These are phyloP conservation scores for Rhimphoctona megacephalus DNA, from an alignment of 2,888 invertebrate species.

Conservation along the genomic window DNA sequence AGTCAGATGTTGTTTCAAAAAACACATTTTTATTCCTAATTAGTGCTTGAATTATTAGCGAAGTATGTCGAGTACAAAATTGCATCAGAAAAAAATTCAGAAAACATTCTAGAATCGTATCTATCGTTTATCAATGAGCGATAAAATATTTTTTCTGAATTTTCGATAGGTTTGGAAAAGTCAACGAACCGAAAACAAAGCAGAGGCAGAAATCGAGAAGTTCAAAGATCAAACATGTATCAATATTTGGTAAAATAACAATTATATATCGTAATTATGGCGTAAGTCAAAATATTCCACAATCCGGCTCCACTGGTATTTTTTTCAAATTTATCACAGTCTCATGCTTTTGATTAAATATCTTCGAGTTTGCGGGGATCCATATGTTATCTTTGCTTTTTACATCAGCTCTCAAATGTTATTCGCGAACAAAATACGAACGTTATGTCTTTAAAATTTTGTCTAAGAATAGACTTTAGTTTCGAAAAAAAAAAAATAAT, in stretches of 20 bases:
- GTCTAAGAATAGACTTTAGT: background rate
- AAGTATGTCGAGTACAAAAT: background rate
- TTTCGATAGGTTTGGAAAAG: background rate
- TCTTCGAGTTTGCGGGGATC: constrained; percentile 8
- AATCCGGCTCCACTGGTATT: background rate
- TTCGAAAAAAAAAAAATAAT: background rate
- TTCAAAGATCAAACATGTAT: background rate
- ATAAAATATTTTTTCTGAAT: background rate
- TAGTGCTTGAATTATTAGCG: background rate
- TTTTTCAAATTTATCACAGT: constrained; percentile 1
- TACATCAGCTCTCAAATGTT: background rate
- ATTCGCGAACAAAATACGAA: background rate
- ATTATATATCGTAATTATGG: background rate
- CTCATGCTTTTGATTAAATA: background rate
- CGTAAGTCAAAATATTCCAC: background rate
- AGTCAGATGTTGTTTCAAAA: background rate
- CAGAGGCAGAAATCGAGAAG: background rate
- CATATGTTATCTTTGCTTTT: background rate
- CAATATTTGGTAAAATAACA: background rate
- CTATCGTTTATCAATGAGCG: background rate
- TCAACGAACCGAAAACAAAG: background rate
- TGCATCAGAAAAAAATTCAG: background rate
- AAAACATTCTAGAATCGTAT: background rate
- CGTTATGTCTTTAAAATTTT: background rate
- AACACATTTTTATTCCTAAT: background rate